Evolutionary conservation across 2,888 invertebrate species (phyloP), one percentile per base, ranked within the genome.

Genomic region (Eucera pruinosa): DNA sequence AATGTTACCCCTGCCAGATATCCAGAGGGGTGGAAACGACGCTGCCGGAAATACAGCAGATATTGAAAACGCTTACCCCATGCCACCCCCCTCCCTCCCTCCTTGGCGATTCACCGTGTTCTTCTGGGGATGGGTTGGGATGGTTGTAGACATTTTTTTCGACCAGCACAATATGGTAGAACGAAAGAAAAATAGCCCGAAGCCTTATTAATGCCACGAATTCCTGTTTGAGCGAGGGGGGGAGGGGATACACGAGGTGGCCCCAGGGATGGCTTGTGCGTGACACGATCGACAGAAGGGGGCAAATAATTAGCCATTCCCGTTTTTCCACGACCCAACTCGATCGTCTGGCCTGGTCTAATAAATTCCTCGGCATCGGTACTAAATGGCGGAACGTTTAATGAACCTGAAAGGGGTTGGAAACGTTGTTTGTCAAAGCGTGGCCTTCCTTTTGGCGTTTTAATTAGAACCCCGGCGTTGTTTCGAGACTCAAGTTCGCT

Each of bases 21-120:
- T 77, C 66, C 83, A 67, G 72, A 81, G 78, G 82, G 84, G 70
- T 78, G 80, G 83, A 84, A 82, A 82, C 83, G 84, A 67, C 81
- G 80, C 73, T 78, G 74, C 76, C 87, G 89, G 88, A 88, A 88
- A 87, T 90, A 88, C 84, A 86, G 84, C 80, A 87, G 88, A 89
- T 90, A 89, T 89, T 89, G 90, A 89, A 90, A 89, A 89, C 86
- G 86, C 81, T 25, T 39, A 13, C 6, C n/a, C 48, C 48, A 5
- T 9, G 41, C 41, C 82, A 81, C 82, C 78, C 74, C 83, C 81
- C 23, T 67, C 81, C 78, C 75, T 82, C 82, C 23, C 71, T 81
- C 83, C 80, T 82, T 87, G 73, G 80, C 83, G 80, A 86, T 84
- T 81, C 84, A 78, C 70, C 76, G 83, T 85, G 82, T 82, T 81